Conservation (phyloP, 1,140 invertebrate genomes). For the Ericerus pela region DNA sequence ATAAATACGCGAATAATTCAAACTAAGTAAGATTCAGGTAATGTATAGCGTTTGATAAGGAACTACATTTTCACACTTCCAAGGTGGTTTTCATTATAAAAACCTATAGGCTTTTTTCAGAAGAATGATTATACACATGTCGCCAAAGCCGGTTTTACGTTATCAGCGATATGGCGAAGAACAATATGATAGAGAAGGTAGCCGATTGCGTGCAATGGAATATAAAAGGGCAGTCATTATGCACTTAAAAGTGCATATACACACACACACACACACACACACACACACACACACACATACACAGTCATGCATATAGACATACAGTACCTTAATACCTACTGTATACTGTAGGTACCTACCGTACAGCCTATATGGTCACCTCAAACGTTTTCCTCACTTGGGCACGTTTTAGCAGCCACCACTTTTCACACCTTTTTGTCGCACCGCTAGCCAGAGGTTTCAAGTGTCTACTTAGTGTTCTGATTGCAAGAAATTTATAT, state of each 20-base stretch:
- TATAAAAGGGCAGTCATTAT: slow-evolving; percentile 12
- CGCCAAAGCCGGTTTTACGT: slow-evolving; percentile 7
- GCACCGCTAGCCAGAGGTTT: slow-evolving; percentile 2
- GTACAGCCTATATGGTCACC: slow-evolving; percentile 4
- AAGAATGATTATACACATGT: slow-evolving; percentile 7
- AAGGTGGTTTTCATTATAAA: background rate
- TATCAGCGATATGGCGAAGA: slow-evolving; percentile 8
- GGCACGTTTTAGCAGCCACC: background rate
- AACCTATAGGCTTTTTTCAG: too few species aligned
- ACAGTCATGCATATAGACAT: too few species aligned
- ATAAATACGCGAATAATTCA: background rate
- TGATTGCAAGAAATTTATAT: slow-evolving; percentile 11
- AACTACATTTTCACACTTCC: slow-evolving; percentile 9
- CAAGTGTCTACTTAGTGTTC: slow-evolving; percentile 10
- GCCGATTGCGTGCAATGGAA: slow-evolving; percentile 9
- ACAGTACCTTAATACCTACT: too few species aligned
- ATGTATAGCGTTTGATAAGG: slow-evolving; percentile 9
- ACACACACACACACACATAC: too few species aligned
- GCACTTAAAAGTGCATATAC: too few species aligned
- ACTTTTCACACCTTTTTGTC: slow-evolving; percentile 12
- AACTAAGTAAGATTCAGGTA: background rate
- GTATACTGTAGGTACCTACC: too few species aligned
- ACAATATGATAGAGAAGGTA: slow-evolving; percentile 12
- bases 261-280: too few species aligned
- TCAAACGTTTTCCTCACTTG: background rate